A percentile compares a stretch with the other conserved stretches of the same genome.
Evolutionary conservation across 2,888 invertebrate species (phyloP).

Genomic region (Coleophora flavipennella): DNA sequence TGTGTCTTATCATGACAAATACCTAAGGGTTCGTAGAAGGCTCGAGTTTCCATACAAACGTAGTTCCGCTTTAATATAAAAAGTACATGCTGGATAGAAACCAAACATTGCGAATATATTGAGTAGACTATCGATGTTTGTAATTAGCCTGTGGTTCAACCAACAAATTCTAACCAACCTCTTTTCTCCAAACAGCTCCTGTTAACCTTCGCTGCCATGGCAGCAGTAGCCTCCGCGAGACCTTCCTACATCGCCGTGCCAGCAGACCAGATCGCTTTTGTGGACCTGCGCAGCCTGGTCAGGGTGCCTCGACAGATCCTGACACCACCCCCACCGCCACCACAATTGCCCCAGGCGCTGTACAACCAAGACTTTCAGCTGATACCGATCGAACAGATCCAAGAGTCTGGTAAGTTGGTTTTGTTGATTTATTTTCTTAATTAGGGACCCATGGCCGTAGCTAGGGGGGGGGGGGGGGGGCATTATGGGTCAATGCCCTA

Average conservation of each 20-base stretch:
- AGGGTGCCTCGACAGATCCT: slow-evolving; percentile 53
- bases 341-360: slow-evolving; percentile 26
- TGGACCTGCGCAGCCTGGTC: slow-evolving; percentile 59
- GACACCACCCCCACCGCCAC: slow-evolving; percentile 35
- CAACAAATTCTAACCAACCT: neutral
- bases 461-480: too few relatives aligned
- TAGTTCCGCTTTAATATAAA: too few relatives aligned
- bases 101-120: too few relatives aligned
- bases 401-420: slow-evolving; percentile 46
- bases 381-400: slow-evolving; percentile 31
- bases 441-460: too few relatives aligned
- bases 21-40: too few relatives aligned
- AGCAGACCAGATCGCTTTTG: slow-evolving; percentile 72
- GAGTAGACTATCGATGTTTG: too few relatives aligned
- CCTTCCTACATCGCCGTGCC: slow-evolving; percentile 75
- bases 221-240: slow-evolving; percentile 47
- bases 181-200: slow-evolving; percentile 35
- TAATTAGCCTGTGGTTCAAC: too few relatives aligned
- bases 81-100: too few relatives aligned
- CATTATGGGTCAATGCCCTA: too few relatives aligned
- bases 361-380: slow-evolving; percentile 49
- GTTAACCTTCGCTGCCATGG: slow-evolving; percentile 35
- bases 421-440: too few relatives aligned
- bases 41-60: too few relatives aligned
- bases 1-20: too few relatives aligned